Evolutionary conservation across 2,113 vertebrate species (phyloP), one percentile per base, ranked within the genome.

Genomic region (Notothenia rossii): DNA sequence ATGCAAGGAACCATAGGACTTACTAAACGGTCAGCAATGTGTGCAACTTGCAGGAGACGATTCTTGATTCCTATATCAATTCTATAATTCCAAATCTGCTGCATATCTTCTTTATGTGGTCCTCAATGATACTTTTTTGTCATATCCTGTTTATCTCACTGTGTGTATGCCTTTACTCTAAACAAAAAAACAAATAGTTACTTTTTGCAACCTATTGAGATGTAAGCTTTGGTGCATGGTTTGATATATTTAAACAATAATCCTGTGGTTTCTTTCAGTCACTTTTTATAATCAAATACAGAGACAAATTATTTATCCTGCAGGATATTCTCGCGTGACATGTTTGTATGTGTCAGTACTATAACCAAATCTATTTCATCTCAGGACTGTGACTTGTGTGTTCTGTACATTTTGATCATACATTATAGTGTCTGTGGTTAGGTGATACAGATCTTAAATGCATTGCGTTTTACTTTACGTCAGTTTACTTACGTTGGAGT

Each of bases 401-500:
- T 43, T n/a, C 3, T 43, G 11, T 22, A 25, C n/a, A 49, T 80
- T 82, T 67, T 29, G 18, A 14, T 29, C 1, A 53, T 53, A 50
- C 13, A 60, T 73, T 29, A 54, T 1, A 3, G 14, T 56, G 18
- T 80, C 7, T 85, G 67, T 65, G 14, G 15, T 77, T 49, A n/a
- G 11, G 68, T 17, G 29, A 43, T 20, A 29, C 45, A 48, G 11
- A 17, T 74, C 11, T 65, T 79, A 55, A 59, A 29, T 20, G 29
- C 43, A 77, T 15, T 22, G 58, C 64, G 59, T 80, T 69, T 36
- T 18, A 22, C 65, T 78, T 53, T 87, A 60, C 48, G 72, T 77
- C 58, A 22, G 51, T 82, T 72, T 87, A 98, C 98, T 99, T 91
- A 99, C 98, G 77, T 97, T 96, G 88, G 97, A 97, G 89, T 98